Evolutionary conservation across 2,797 vertebrate genomes (phyloP), one percentile per base, ranked within the genome.

Genomic region (Cichlasoma orientale): DNA sequence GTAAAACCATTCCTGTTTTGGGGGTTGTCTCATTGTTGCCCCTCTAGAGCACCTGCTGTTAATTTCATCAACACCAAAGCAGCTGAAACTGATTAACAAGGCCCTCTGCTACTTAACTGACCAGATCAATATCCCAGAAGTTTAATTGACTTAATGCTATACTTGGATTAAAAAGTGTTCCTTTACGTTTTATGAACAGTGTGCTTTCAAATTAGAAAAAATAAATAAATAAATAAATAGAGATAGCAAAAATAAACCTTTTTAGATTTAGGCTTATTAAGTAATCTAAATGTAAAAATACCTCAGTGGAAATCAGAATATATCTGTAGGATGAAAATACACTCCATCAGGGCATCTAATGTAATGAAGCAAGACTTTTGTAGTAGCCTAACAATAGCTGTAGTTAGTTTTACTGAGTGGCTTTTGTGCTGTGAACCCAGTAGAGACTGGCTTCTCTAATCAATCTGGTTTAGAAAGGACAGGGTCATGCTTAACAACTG

Each of bases 381-480:
- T 27, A 29, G 74, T 33, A 38, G 74, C 57, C 63, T 14, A 82
- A 77, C 72, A 73, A 56, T 58, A 47, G 75, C 77, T 58, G 21
- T 55, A 74, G 69, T 82, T 8, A 41, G 71, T 89, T 88, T 78
- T 75, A 82, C 61, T 61, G 57, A 75, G 80, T 55, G 38, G 36
- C n/a, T 77, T 82, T 80, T 59, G 68, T 84, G 57, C 75, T 81
- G 72, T 56, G 77, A 70, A 74, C 18, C 84, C 88, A 74, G 36
- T 86, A 9, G 86, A 88, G 87, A 90, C 73, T 13, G 73, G 83
- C 83, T 58, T 7, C 84, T 83, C 79, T 83, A 91, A 92, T 92
- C 85, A 87, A 81, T 90, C 82, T 54, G 86, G 70, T 86, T 91
- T 84, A 87, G 77, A 89, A 80, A 4, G 77, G 82, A 89, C 83